A percentile compares a stretch with the other conserved stretches of the same genome.
phyloP scores from a whole-genome alignment of 2,888 invertebrate species.

The Oxystoma pomonae region DNA sequence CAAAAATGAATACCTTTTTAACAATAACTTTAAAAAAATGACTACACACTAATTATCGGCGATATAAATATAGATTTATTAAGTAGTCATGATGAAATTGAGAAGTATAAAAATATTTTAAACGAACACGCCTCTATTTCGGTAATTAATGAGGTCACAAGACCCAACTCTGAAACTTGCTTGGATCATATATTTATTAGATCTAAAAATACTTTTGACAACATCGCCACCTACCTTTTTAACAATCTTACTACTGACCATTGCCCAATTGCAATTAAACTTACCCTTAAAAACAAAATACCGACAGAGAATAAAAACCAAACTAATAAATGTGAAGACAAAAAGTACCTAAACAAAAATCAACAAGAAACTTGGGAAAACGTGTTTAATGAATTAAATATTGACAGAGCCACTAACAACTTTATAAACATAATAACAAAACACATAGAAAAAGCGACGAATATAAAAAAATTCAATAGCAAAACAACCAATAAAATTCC shows the following conservation, averaged over 20 bases:
- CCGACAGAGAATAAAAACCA: not conserved
- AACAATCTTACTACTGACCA: not conserved
- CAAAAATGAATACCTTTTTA: too few species aligned
- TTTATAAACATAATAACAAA: slow-evolving; percentile 5
- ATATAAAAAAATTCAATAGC: not conserved
- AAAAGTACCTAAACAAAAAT: too few species aligned
- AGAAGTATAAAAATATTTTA: not conserved
- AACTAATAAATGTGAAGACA: not conserved
- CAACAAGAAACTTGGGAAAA: not conserved
- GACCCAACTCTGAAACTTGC: not conserved
- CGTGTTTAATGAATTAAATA: slow-evolving; percentile 2
- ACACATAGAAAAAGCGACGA: not conserved
- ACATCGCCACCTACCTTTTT: not conserved
- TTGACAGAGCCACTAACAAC: slow-evolving; percentile 2
- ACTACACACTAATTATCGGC: too few species aligned
- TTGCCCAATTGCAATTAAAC: not conserved
- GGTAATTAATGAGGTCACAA: not conserved
- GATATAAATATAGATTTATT: not conserved
- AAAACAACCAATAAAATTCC: slow-evolving; percentile 2
- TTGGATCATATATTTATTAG: not conserved
- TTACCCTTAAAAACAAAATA: not conserved
- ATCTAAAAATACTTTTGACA: not conserved
- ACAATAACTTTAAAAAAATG: too few species aligned
- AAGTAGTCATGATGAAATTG: not conserved
- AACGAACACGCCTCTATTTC: not conserved